Evolutionary conservation across 2,888 invertebrate species (phyloP).

Genomic region (Noctua janthe): DNA sequence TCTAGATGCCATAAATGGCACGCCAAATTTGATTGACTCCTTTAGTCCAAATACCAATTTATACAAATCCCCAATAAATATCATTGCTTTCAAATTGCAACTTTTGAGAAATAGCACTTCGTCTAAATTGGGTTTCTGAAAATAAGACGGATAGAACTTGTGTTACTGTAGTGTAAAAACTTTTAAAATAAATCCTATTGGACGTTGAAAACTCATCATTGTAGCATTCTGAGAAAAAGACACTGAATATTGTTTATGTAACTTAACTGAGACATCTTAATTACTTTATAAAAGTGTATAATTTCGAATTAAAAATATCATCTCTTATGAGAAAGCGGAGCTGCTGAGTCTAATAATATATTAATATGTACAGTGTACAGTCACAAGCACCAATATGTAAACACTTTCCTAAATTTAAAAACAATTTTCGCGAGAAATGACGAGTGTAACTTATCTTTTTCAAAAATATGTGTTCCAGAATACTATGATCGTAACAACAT

Average conservation of each 20-base stretch:
- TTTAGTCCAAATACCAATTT: conserved; percentile 63
- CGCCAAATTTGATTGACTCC: conserved; percentile 51
- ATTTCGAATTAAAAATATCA: background rate
- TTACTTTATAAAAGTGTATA: background rate
- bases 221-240: conserved; percentile 8
- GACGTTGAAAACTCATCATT: conserved; percentile 19
- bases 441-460: no score
- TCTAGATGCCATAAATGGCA: conserved; percentile 21
- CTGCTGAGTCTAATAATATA: background rate
- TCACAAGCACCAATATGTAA: no score
- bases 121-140: conserved; percentile 45
- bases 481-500: no score
- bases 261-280: background rate
- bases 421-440: no score
- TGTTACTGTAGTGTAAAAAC: conserved; percentile 31
- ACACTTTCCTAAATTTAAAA: no score
- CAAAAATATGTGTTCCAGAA: no score
- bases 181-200: conserved; percentile 47
- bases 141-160: conserved; percentile 54
- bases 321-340: background rate
- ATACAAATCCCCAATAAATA: conserved; percentile 66
- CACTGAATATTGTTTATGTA: background rate
- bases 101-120: conserved; percentile 57
- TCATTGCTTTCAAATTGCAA: conserved; percentile 69
- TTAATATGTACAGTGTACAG: no score